Conservation (phyloP, 2,888 invertebrate species). For the Hypomecis punctinalis region DNA sequence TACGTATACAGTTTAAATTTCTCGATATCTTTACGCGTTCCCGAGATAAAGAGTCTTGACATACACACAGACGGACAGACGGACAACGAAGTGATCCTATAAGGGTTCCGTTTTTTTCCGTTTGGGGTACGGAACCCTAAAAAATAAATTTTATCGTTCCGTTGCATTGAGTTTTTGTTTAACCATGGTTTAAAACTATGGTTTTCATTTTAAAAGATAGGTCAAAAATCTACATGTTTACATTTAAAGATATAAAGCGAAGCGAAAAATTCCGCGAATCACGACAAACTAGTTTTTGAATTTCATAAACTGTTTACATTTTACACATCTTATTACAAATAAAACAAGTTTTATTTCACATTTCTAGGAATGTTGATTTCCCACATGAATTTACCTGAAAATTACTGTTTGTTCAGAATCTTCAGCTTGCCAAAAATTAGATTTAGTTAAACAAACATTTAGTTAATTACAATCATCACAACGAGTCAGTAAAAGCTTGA, state of each 20-base stretch:
- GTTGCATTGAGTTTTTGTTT: no score
- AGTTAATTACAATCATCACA: conserved; percentile 23
- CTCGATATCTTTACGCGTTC: no score
- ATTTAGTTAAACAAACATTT: conserved; percentile 28
- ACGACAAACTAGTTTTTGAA: conserved; percentile 8
- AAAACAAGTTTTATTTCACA: conserved; percentile 1
- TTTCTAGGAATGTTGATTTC: conserved; percentile 17
- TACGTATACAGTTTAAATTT: no score
- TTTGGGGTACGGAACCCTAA: no score
- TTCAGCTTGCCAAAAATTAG: conserved; percentile 33
- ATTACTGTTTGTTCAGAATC: conserved; percentile 26
- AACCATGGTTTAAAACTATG: no score
- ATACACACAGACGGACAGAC: no score
- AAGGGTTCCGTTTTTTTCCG: no score
- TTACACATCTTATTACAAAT: conserved; percentile 10
- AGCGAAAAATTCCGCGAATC: conserved; percentile 2
- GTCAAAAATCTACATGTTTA: neutral
- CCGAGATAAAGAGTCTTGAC: no score
- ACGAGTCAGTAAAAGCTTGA: conserved; percentile 25
- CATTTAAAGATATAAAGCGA: conserved; percentile 1
- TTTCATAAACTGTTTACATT: conserved; percentile 9
- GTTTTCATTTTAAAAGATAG: neutral
- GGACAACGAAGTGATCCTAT: no score
- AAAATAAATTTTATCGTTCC: no score
- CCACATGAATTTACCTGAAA: conserved; percentile 11